Conservation (phyloP, 2,888 invertebrate genomes). For the Siphlonurus alternatus region DNA sequence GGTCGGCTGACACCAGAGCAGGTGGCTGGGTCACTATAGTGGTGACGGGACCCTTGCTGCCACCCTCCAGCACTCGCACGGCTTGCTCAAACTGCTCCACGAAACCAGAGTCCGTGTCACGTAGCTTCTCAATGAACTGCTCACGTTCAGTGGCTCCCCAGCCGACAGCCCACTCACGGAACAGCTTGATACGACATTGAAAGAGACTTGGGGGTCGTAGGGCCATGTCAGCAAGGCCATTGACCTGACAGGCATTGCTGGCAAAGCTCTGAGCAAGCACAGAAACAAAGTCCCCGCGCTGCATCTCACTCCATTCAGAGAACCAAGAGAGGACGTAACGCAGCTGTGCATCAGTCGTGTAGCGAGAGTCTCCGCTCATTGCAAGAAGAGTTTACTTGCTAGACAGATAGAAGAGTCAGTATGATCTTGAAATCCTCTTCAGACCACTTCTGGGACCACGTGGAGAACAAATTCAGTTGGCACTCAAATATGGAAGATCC, state of each 20-base stretch:
- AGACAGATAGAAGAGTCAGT: background rate
- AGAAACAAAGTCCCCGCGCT: conserved; percentile 66
- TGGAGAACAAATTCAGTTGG: background rate
- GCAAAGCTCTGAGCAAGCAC: conserved; percentile 49
- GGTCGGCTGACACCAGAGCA: background rate
- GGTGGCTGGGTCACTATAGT: background rate
- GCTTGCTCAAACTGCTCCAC: conserved; percentile 38
- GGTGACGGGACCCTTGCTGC: background rate
- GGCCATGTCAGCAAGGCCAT: conserved; percentile 52
- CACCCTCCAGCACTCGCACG: background rate
- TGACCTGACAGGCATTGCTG: conserved; percentile 43
- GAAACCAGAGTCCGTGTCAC: conserved; percentile 53
- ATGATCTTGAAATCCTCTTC: background rate
- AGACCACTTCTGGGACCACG: background rate
- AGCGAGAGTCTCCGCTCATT: conserved; percentile 15
- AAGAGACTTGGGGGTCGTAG: conserved; percentile 66
- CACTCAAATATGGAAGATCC: background rate
- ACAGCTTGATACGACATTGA: conserved; percentile 69
- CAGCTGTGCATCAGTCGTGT: conserved; percentile 51
- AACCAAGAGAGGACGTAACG: conserved; percentile 76
- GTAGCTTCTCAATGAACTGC: conserved; percentile 46
- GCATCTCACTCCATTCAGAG: conserved; percentile 75
- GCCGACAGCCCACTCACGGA: conserved; percentile 65
- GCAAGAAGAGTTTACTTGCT: background rate
- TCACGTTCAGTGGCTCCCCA: conserved; percentile 61